A percentile compares a stretch with the other conserved stretches of the same genome.
Evolutionary conservation across 2,797 vertebrate species (phyloP).

Genomic region (Oreochromis mossambicus): DNA sequence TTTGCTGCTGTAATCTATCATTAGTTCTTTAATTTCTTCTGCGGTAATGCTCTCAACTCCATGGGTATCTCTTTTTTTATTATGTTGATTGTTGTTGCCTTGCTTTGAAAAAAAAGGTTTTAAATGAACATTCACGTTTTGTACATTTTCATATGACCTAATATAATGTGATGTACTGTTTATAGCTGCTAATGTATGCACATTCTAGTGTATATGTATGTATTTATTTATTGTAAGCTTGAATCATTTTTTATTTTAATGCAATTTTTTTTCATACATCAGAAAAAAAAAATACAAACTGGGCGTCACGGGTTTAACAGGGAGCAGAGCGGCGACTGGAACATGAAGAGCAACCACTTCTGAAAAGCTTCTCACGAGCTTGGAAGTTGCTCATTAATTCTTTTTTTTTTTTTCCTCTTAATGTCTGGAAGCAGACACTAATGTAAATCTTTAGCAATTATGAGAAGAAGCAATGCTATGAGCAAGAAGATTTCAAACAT

Average conservation of each 20-base stretch:
- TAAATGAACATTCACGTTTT: conserved; percentile 93
- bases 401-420: not conserved
- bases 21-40: conserved; percentile 77
- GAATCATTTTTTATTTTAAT: conserved; percentile 84
- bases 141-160: conserved; percentile 98
- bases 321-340: conserved; percentile 11
- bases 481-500: conserved; percentile 83
- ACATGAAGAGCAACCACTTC: conserved; percentile 71
- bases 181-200: conserved; percentile 97
- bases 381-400: conserved; percentile 32
- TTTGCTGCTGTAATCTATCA: conserved; percentile 91
- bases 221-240: conserved; percentile 87
- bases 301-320: conserved; percentile 43
- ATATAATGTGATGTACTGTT: conserved; percentile 96
- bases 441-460: conserved; percentile 71
- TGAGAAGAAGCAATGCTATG: conserved; percentile 68
- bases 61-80: conserved; percentile 64
- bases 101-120: conserved; percentile 84
- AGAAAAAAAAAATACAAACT: conserved; percentile 38
- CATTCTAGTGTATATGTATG: conserved; percentile 91
- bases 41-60: conserved; percentile 63
- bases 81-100: conserved; percentile 82
- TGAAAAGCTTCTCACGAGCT: conserved; percentile 77
- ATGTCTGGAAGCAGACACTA: conserved; percentile 81
- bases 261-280: conserved; percentile 63